Evolutionary conservation across 2,797 vertebrate species (phyloP), one percentile per base, ranked within the genome.

Genomic region (Xerus rutilus): DNA sequence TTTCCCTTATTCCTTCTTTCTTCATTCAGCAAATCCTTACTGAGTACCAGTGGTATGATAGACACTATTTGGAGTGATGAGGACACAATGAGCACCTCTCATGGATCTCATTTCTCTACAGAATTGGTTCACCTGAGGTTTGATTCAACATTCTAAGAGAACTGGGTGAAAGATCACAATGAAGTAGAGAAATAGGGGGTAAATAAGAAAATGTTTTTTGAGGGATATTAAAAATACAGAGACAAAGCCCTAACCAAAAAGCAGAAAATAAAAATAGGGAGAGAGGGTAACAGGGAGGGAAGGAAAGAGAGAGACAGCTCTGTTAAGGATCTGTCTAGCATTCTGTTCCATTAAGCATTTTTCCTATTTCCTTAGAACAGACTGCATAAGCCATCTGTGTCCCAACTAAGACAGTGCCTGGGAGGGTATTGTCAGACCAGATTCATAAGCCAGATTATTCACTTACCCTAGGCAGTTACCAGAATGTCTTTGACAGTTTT

Each of bases 181-280:
- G 62, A 91, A 69, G 43, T 32, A 77, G 82, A 95, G 77, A 90
- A 95, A 54, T 2, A 39, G 35, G n/a, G 1, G 9, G 7, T 30
- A 72, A 93, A 62, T 45, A 95, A 92, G 35, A 59, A 67, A 94
- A 81, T 82, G 21, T 79, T 76, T 69, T 88, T 47, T 49, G 54
- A 43, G 30, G 21, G 52, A 45, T 93, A 82, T 88, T 84, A 82
- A 81, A 96, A 89, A 59, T n/a, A 67, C 0, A 57, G 25, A 83
- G 7, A 4, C 32, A 92, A 89, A 89, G 17, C 32, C 7, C 1
- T 72, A 62, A 73, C 52, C 47, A 91, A 92, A 94, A 35, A 76
- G n/a, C 28, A 64, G 72, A 89, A n/a, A 62, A 72, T 67, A 81
- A 45, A 7, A 78, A 39, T 2, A 64, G 10, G 30, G n/a, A 52